Evolutionary conservation across 2,113 vertebrate genomes (phyloP).

Genomic region (Nothobranchius kuhntae): DNA sequence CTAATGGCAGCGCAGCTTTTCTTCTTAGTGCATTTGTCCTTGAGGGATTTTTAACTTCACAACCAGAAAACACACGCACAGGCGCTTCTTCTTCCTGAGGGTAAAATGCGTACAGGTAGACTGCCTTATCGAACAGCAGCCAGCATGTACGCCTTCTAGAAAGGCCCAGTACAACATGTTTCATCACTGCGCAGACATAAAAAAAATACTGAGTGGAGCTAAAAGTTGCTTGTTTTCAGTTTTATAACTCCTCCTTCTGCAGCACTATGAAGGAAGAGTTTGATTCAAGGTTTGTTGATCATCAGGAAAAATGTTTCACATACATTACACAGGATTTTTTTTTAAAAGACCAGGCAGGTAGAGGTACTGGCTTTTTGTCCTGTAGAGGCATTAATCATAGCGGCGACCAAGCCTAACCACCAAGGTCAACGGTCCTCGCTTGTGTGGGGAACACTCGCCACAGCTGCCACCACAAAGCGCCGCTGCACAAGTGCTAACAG

Average conservation of each 20-base stretch:
- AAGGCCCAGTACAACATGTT: slow-evolving; percentile 51
- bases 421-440: slow-evolving; percentile 73
- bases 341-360: slow-evolving; percentile 63
- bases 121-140: slow-evolving; percentile 60
- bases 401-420: slow-evolving; percentile 56
- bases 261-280: slow-evolving; percentile 33
- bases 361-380: slow-evolving; percentile 72
- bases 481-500: slow-evolving; percentile 37
- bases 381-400: slow-evolving; percentile 80
- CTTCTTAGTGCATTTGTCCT: slow-evolving; percentile 69
- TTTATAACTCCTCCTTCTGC: slow-evolving; percentile 1
- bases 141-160: slow-evolving; percentile 52
- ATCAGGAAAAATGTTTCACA: slow-evolving; percentile 1
- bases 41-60: slow-evolving; percentile 71
- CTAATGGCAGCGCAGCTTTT: slow-evolving; percentile 63
- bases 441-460: slow-evolving; percentile 67
- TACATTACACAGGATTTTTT: slow-evolving; percentile 49
- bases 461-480: slow-evolving; percentile 51
- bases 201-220: slow-evolving; percentile 10
- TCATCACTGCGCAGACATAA: slow-evolving; percentile 43
- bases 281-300: slow-evolving; percentile 21
- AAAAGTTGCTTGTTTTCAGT: slow-evolving; percentile 23
- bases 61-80: slow-evolving; percentile 50
- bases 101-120: slow-evolving; percentile 59
- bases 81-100: slow-evolving; percentile 53